Evolutionary conservation across 2,113 vertebrate species (phyloP).

Genomic region (Cervus canadensis): DNA sequence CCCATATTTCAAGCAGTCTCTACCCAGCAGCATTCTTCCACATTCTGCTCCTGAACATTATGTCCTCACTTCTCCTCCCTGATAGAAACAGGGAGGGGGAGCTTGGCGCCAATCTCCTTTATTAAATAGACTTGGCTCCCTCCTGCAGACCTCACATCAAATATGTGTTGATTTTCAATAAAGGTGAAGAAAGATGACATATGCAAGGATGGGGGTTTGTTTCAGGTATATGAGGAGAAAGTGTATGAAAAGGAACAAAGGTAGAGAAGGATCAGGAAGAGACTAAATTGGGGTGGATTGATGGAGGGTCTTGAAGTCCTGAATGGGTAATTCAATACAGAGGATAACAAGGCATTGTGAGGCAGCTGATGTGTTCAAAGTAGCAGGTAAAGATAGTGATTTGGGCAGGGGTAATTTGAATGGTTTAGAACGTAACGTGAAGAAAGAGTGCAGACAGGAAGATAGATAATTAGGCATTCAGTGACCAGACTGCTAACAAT

Average conservation of each 20-base stretch:
- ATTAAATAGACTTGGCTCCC: background rate
- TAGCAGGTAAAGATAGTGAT: slow-evolving; percentile 31
- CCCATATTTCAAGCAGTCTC: background rate
- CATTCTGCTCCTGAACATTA: background rate
- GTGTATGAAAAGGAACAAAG: slow-evolving; percentile 33
- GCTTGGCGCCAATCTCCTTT: background rate
- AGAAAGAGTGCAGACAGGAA: slow-evolving; percentile 35
- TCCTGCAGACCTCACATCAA: background rate
- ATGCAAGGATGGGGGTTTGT: slow-evolving; percentile 6
- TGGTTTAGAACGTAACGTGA: slow-evolving; percentile 40
- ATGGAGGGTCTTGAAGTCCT: slow-evolving; percentile 31
- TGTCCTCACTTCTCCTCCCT: background rate
- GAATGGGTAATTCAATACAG: slow-evolving; percentile 40
- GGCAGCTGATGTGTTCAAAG: slow-evolving; percentile 24
- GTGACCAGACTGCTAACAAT: slow-evolving; percentile 11
- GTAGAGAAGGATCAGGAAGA: background rate
- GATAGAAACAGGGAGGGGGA: background rate
- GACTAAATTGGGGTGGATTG: background rate
- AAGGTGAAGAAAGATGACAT: slow-evolving; percentile 42
- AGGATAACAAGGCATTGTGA: slow-evolving; percentile 42
- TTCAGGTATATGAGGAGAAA: slow-evolving; percentile 21
- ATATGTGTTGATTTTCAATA: slow-evolving; percentile 29
- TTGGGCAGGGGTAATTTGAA: slow-evolving; percentile 41
- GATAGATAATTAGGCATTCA: slow-evolving; percentile 19
- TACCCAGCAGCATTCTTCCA: background rate